Base-by-base conservation (phyloP, 2,888 invertebrate genomes). In the Orthonychiurus folsomi region DNA sequence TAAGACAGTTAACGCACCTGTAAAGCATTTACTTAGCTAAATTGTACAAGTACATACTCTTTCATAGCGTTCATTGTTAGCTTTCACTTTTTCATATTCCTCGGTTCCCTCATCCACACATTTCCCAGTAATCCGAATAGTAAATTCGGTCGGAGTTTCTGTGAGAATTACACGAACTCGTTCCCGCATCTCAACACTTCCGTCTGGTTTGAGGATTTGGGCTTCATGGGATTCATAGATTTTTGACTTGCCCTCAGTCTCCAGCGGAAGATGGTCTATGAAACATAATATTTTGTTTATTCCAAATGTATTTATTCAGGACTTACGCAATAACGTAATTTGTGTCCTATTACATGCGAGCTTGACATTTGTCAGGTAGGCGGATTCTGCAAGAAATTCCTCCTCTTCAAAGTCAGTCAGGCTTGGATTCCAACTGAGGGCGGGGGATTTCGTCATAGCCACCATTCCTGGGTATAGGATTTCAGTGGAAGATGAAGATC, bases 371-470 rank as follows among this genome's bases (percentile, higher is more conserved):
- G 63, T 59, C 18, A 26, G n/a, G 12, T 53, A 25, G 56, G 58
- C 55, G 1, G 54, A 56, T 50, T 65, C 61, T 12, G 63, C 56
- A 3, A 27, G 37, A 37, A 65, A 61, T 59, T 65, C 67, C 25
- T 72, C 72, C 60, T 73, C 72, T 59, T 73, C 72, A 28, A 73
- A 53, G 20, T 69, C 68, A 3, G 70, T 73, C 47, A 73, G 53
- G 18, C 63, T 58, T 20, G 68, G 68, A 62, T 67, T 66, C 66
- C 69, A 73, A 60, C 65, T 68, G 53, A 73, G 61, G 5, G 63
- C 59, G 0, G 65, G 65, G n/a, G 65, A 63, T 47, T 63, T 63
- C 9, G 59, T 37, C 23, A 52, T 56, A 23, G 58, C 37, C 15
- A 37, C 15, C 5, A 37, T 9, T 37, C 37, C 24, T 27, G 53